phyloP scores from a whole-genome alignment of 2,797 vertebrate species.

The Macroramphosus scolopax region DNA sequence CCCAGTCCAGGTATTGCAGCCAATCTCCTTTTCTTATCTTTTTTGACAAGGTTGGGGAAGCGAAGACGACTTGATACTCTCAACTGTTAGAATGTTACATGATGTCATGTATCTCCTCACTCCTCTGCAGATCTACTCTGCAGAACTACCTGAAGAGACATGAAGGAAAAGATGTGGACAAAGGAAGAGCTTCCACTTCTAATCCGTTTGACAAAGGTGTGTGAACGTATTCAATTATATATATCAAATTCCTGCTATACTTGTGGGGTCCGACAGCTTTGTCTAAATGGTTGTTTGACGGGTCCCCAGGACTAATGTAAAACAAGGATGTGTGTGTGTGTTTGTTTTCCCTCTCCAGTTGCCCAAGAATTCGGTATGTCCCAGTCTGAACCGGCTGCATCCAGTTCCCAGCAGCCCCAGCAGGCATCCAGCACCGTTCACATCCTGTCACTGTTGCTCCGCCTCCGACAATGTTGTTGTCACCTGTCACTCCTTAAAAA shows the following conservation, averaged over 20 bases:
- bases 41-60: too few species aligned
- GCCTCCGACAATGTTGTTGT: slow-evolving; percentile 94
- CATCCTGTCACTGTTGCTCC: slow-evolving; percentile 89
- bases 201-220: slow-evolving; percentile 89
- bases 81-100: too few species aligned
- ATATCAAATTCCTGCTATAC: too few species aligned
- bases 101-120: too few species aligned
- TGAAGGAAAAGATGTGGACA: slow-evolving; percentile 67
- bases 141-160: slow-evolving; percentile 90
- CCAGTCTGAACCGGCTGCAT: slow-evolving; percentile 36
- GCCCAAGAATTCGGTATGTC: slow-evolving; percentile 81
- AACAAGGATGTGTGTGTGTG: too few species aligned
- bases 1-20: slow-evolving; percentile 83
- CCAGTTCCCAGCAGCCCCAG: slow-evolving; percentile 48
- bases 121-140: slow-evolving; percentile 90
- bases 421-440: slow-evolving; percentile 83
- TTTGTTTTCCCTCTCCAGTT: slow-evolving; percentile 65
- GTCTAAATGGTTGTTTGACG: too few species aligned
- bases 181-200: slow-evolving; percentile 25
- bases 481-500: slow-evolving; percentile 91
- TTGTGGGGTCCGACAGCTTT: too few species aligned
- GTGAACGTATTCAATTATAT: slow-evolving; percentile 6
- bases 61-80: too few species aligned
- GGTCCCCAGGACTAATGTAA: too few species aligned
- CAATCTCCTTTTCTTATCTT: neutral